Base-by-base conservation (phyloP, 2,888 invertebrate genomes). In the Matsumyia berberina region DNA sequence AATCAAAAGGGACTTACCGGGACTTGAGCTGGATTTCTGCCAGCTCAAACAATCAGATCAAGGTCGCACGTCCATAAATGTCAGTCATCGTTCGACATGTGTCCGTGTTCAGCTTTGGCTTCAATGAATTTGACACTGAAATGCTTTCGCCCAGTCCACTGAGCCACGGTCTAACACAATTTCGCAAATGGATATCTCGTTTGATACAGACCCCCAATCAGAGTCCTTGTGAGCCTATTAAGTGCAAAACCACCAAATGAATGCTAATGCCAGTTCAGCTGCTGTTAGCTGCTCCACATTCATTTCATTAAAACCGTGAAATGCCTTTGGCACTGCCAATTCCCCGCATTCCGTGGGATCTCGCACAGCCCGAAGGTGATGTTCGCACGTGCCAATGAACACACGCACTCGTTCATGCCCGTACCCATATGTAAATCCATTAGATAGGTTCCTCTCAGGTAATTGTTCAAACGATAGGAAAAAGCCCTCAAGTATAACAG, bases 301-400 rank as follows among this genome's bases (percentile, higher is more conserved):
- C 31, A 46, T 74, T 31, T 12, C 37, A 55, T 55, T 39, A 35
- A 62, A 49, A 78, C 44, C 29, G 35, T 70, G 44, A 62, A 64
- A 72, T 24, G 6, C 24, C 24, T 44, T 58, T 24, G 29, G 11
- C 37, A 19, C 42, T 62, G 53, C 72, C 62, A 79, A 64, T 72
- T 51, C 46, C 51, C 37, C 60, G 7, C 44, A 72, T 39, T 57
- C 57, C 57, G 46, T 55, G 37, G 11, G 57, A 66, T 31, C 37
- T n/a, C 46, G 58, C 44, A 53, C n/a, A 24, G 12, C 8, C 8
- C 11, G 39, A 81, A 81, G 81, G 81, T 70, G 19, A 81, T 58
- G 39, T 37, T 37, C 57, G 77, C 64, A 81, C 77, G 81, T 77
- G 81, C 77, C 55, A 70, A 51, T 64, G 55, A 69, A 39, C 42